These are phyloP conservation scores for Mactromeris polynyma DNA, from an alignment of 2,888 invertebrate species.

Conservation along the genomic window DNA sequence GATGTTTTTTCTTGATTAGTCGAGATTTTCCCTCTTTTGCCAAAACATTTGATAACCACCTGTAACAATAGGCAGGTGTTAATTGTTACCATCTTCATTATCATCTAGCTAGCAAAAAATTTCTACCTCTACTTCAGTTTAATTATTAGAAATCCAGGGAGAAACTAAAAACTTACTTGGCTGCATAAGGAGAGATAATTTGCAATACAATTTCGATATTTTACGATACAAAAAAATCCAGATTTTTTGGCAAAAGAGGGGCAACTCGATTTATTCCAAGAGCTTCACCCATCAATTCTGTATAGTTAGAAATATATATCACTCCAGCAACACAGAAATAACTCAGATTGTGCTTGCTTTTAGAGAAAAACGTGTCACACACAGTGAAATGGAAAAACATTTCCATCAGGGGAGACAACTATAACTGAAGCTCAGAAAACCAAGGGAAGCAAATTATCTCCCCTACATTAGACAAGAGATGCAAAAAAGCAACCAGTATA, in stretches of 20 bases:
- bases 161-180: slow-evolving; percentile 13
- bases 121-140: slow-evolving; percentile 4
- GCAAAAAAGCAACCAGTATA: slow-evolving; percentile 35
- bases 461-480: slow-evolving; percentile 59
- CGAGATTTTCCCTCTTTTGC: slow-evolving; percentile 79
- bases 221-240: background rate
- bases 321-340: background rate
- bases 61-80: slow-evolving; percentile 70
- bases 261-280: background rate
- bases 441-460: slow-evolving; percentile 54
- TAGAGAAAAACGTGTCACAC: slow-evolving; percentile 36
- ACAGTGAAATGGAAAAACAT: slow-evolving; percentile 14
- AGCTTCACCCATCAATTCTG: slow-evolving; percentile 13
- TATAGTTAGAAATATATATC: background rate
- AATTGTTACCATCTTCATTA: slow-evolving; percentile 17
- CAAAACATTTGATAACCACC: slow-evolving; percentile 81
- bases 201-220: background rate
- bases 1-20: slow-evolving; percentile 76
- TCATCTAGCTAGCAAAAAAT: slow-evolving; percentile 38
- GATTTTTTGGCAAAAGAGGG: slow-evolving; percentile 46
- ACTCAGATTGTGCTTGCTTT: slow-evolving; percentile 30
- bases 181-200: slow-evolving; percentile 37
- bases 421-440: slow-evolving; percentile 2
- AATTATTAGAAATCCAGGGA: background rate
- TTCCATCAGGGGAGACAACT: slow-evolving; percentile 51